phyloP scores from a whole-genome alignment of 2,797 vertebrate genomes.

The Vireo griseus region DNA sequence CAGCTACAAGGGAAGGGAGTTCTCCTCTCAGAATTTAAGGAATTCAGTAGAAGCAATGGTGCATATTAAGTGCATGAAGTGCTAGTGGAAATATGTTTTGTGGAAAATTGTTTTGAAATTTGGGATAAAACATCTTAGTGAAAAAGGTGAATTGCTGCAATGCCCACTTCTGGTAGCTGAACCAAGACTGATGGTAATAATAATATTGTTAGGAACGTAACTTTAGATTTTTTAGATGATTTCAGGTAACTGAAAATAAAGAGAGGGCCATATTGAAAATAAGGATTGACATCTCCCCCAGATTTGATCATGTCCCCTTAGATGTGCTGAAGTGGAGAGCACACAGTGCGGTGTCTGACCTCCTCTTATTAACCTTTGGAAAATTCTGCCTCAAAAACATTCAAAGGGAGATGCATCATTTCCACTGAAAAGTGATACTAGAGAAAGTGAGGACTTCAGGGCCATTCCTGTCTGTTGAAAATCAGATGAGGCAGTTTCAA shows the following conservation, averaged over 20 bases:
- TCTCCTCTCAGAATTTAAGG: not conserved
- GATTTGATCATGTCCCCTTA: not conserved
- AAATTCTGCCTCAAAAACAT: not conserved
- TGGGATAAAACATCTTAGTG: not conserved
- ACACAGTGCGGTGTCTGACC: accelerated
- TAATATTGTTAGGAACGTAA: not conserved
- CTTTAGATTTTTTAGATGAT: not conserved
- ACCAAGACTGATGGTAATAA: not conserved
- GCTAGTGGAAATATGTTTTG: not conserved
- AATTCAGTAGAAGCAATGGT: not conserved
- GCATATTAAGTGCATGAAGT: not conserved
- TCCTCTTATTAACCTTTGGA: not conserved
- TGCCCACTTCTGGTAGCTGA: not conserved
- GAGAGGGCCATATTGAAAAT: not conserved
- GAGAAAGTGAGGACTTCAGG: not conserved
- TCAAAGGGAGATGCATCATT: not conserved
- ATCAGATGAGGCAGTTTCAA: not conserved
- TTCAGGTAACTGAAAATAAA: not conserved
- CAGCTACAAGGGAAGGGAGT: not conserved
- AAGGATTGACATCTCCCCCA: not conserved
- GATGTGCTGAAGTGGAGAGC: not conserved
- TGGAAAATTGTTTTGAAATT: not conserved
- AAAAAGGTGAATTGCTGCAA: not conserved
- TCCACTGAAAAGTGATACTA: not conserved
- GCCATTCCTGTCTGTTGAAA: not conserved